These are phyloP conservation scores for Turritopsis rubra DNA, from an alignment of 30 jellyfish, hydroid and myxozoan species.

Conservation along the genomic window DNA sequence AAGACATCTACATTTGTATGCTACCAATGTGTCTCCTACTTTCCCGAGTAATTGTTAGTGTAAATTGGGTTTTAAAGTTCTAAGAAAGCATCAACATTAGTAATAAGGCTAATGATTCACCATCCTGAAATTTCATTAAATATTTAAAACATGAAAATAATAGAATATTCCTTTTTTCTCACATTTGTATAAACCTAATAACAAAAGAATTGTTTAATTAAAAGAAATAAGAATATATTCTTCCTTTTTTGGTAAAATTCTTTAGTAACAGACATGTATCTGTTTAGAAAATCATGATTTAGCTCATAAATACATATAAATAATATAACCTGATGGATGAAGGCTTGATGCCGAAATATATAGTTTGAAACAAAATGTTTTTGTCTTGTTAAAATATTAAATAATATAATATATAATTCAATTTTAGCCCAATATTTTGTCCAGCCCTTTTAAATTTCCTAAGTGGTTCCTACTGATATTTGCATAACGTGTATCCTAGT, in stretches of 20 bases:
- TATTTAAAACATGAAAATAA: neutral
- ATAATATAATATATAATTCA: too few relatives aligned
- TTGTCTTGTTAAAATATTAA: too few relatives aligned
- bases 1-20: too few relatives aligned
- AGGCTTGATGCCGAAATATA: too few relatives aligned
- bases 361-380: too few relatives aligned
- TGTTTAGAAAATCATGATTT: neutral
- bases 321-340: too few relatives aligned
- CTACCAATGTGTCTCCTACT: too few relatives aligned
- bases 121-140: neutral
- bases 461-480: too few relatives aligned
- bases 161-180: neutral
- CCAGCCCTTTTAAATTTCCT: too few relatives aligned
- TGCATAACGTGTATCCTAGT: too few relatives aligned
- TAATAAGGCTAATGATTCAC: neutral
- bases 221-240: neutral
- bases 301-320: neutral
- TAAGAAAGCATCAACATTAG: neutral
- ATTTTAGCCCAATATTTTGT: too few relatives aligned
- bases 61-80: too few relatives aligned
- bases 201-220: neutral
- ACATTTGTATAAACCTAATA: neutral
- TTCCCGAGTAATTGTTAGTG: neutral
- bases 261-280: neutral
- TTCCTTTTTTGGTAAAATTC: neutral